Evolutionary conservation across 2,113 vertebrate species (phyloP).

Genomic region (Ameiurus melas): DNA sequence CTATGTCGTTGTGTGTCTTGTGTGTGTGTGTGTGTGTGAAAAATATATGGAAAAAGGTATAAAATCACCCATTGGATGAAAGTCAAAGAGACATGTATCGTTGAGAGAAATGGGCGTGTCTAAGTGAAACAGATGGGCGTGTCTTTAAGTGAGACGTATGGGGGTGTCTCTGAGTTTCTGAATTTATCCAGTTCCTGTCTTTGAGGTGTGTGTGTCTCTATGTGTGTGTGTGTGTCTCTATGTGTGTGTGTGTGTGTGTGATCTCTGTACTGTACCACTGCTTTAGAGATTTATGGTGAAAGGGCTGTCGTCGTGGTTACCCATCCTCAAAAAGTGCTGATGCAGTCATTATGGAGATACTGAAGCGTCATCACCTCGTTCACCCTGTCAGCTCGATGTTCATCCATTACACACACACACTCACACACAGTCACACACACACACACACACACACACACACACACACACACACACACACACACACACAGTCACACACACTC

Average conservation of each 20-base stretch:
- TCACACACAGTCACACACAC: neutral
- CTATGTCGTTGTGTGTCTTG: neutral
- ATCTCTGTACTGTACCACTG: neutral
- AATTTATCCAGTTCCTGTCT: neutral
- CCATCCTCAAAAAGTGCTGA: conserved; percentile 71
- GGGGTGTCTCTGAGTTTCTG: neutral
- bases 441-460: neutral
- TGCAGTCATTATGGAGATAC: conserved; percentile 69
- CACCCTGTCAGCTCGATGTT: conserved; percentile 55
- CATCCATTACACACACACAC: conserved; percentile 37
- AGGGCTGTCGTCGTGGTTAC: conserved; percentile 61
- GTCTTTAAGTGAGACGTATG: neutral
- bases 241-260: neutral
- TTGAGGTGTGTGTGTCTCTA: neutral
- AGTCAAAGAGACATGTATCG: neutral
- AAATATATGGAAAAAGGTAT: neutral
- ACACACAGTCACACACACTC: too few relatives aligned
- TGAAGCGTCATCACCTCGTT: conserved; percentile 2
- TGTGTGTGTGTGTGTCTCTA: conserved; percentile 10
- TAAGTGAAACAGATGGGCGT: neutral
- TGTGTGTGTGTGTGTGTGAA: neutral
- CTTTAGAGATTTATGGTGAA: neutral
- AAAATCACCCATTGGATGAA: neutral
- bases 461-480: neutral
- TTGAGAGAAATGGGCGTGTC: neutral